These are phyloP conservation scores for Thereva unica DNA, from an alignment of 2,888 invertebrate genomes.

Conservation along the genomic window DNA sequence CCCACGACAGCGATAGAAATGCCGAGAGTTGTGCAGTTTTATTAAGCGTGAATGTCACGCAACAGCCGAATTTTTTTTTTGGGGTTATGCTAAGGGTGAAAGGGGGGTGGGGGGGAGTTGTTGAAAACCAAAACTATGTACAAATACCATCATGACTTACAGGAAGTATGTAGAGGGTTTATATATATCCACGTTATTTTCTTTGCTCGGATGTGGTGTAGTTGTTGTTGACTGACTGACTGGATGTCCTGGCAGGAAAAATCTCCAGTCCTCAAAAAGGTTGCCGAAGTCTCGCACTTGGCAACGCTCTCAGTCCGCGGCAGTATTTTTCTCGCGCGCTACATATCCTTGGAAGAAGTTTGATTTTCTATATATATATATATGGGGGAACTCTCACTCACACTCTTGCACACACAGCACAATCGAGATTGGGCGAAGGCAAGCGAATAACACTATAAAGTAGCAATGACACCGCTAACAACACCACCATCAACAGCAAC, in stretches of 20 bases:
- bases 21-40: no score
- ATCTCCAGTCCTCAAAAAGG: background rate
- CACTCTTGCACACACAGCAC: slow-evolving; percentile 13
- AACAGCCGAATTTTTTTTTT: no score
- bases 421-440: slow-evolving; percentile 9
- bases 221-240: no score
- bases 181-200: no score
- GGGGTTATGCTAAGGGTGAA: no score
- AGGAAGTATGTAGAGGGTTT: no score
- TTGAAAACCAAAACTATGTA: no score
- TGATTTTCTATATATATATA: slow-evolving; percentile 19
- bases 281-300: background rate
- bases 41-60: no score
- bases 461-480: background rate
- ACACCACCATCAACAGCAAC: slow-evolving; percentile 5
- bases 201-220: no score
- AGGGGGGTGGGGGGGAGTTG: no score
- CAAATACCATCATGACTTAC: no score
- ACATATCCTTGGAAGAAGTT: slow-evolving; percentile 23
- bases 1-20: no score
- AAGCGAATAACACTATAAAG: slow-evolving; percentile 8
- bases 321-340: background rate
- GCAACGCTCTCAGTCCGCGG: slow-evolving; percentile 14
- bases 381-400: slow-evolving; percentile 14
- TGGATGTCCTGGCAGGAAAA: background rate